These are phyloP conservation scores for Calameuta idolon DNA, from an alignment of 2,888 invertebrate genomes.

Conservation along the genomic window DNA sequence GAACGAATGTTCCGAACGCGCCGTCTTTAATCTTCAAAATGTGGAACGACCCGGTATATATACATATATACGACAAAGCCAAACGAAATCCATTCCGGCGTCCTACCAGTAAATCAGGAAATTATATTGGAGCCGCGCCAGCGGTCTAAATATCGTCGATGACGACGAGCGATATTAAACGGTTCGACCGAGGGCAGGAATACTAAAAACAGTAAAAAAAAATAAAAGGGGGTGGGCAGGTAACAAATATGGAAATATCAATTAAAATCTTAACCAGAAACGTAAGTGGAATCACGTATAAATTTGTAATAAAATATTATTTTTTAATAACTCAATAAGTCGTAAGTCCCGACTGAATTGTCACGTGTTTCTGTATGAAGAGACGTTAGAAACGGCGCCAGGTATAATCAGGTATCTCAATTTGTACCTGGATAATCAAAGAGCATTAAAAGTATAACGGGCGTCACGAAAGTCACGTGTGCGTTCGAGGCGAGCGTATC, in stretches of 20 bases:
- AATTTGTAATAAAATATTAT: neutral
- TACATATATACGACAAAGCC: neutral
- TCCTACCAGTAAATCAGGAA: neutral
- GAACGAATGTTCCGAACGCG: neutral
- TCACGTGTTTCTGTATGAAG: neutral
- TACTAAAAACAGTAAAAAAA: neutral
- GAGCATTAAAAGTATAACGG: neutral
- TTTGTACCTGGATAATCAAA: neutral
- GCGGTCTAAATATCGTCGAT: neutral
- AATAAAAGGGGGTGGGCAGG: neutral
- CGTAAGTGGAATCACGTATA: neutral
- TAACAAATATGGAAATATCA: neutral
- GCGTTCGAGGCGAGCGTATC: neutral
- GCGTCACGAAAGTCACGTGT: neutral
- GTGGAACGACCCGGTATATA: neutral
- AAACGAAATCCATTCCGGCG: neutral
- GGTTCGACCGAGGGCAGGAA: neutral
- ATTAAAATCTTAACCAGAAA: neutral
- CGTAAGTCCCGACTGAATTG: no score
- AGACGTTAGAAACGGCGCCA: neutral
- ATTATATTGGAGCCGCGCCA: neutral
- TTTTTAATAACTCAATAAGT: no score
- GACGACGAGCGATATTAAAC: neutral
- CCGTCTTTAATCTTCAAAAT: neutral
- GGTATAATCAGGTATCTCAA: neutral